Evolutionary conservation across 2,888 invertebrate species (phyloP), one percentile per base, ranked within the genome.

Genomic region (Apodemia mormo): DNA sequence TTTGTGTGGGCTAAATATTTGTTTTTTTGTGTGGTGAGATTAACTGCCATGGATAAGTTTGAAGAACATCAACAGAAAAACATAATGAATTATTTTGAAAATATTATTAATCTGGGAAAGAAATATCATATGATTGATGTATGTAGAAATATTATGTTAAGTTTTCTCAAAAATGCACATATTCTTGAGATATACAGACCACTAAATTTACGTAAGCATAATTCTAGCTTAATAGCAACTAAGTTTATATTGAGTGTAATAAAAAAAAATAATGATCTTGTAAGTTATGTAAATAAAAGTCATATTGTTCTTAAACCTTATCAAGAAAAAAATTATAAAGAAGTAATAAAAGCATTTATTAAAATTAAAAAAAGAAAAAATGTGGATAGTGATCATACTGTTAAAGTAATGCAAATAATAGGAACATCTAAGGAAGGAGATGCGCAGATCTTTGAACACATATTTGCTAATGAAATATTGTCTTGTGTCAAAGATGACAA

Each of bases 311-410:
- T 95, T 29, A 86, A 86, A 68, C 88, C 94, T 2, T 95, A 94
- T 76, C 93, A 92, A 78, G 88, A 92, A 71, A 95, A 95, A 80
- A 92, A 95, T 73, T 87, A 93, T 65, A 80, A 80, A 70, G 88
- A 93, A 76, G 81, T 95, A 7, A 80, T 85, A 2, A 88, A 86
- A 77, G 86, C 90, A 0, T 85, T 95, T 54, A 85, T 87, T 71
- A 94, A 94, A 82, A 87, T 93, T 30, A 88, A 85, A 73, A 88
- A 86, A 79, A 83, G 81, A 67, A 87, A 87, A 74, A 85, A 86
- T 76, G 74, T 86, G 0, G 85, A 85, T 68, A 82, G 85, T 75
- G 82, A 83, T 54, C 85, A 85, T 73, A 89, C 91, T 29, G 82
- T 86, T 29, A 86, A 83, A 72, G 89, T 93, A 64, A 80, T 95